Percentiles rank a stretch among this genome's conserved stretches.
These are phyloP conservation scores for Rattus rattus DNA, from an alignment of 2,113 vertebrate genomes.

Conservation along the genomic window DNA sequence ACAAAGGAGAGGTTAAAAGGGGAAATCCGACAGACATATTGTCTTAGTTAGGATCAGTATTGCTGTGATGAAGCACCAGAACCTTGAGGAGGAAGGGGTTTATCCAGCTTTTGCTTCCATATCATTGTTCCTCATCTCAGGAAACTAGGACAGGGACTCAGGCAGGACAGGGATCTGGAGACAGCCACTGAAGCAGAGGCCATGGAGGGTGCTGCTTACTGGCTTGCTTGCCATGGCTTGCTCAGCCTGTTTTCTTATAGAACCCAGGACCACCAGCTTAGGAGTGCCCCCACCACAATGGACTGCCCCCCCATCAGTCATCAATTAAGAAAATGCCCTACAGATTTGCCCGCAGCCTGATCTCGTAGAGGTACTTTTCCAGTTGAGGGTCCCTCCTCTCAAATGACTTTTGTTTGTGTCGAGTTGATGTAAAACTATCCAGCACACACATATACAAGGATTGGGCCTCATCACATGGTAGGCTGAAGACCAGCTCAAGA, in stretches of 20 bases:
- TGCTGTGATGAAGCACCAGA: background rate
- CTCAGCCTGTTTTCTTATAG: background rate
- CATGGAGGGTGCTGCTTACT: background rate
- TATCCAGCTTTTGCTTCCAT: background rate
- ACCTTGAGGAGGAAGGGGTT: background rate
- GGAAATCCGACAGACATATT: background rate
- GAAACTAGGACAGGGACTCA: background rate
- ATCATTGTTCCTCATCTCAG: background rate
- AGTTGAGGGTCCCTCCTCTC: background rate
- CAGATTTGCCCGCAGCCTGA: background rate
- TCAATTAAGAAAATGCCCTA: background rate
- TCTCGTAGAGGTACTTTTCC: background rate
- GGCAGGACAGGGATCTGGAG: background rate
- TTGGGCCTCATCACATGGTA: background rate
- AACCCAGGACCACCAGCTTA: background rate
- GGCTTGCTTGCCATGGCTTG: background rate
- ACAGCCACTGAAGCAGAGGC: background rate
- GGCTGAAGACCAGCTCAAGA: background rate
- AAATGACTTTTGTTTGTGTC: background rate
- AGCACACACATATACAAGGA: background rate
- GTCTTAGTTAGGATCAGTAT: background rate
- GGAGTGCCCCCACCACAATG: background rate
- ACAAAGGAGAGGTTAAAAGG: background rate
- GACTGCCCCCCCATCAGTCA: background rate
- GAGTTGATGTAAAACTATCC: background rate